phyloP scores from a whole-genome alignment of 30 jellyfish, hydroid and myxozoan genomes.

The Turritopsis rubra region DNA sequence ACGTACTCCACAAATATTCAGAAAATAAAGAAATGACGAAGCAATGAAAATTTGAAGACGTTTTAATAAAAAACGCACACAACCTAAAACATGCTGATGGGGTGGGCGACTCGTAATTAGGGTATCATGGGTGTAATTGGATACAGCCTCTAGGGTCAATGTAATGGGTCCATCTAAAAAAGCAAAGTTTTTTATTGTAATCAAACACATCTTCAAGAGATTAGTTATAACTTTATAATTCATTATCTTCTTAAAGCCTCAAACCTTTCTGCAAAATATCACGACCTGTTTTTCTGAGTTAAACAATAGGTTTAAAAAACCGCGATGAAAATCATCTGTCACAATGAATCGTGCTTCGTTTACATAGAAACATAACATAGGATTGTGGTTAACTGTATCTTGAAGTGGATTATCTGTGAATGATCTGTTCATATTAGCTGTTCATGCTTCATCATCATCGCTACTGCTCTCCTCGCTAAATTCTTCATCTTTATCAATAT shows the following conservation, averaged over 20 bases:
- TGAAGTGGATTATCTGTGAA: no score
- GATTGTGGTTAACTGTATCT: not conserved
- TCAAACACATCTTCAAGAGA: not conserved
- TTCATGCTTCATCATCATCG: constrained; percentile 1
- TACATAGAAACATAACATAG: not conserved
- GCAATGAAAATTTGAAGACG: no score
- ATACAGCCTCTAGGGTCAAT: no score
- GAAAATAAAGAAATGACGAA: no score
- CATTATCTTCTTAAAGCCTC: not conserved
- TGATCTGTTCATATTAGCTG: not conserved
- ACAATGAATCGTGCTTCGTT: not conserved
- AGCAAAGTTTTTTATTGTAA: no score
- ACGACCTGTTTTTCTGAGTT: not conserved
- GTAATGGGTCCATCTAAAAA: no score
- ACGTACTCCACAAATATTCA: no score
- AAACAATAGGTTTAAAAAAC: not conserved
- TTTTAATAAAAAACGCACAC: no score
- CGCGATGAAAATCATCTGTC: not conserved
- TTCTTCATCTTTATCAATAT: constrained; percentile 29
- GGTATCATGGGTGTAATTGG: no score
- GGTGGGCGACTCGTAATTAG: no score
- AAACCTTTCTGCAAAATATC: not conserved
- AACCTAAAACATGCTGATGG: no score
- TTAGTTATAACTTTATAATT: not conserved
- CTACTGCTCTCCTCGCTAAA: constrained; percentile 26